phyloP scores from a whole-genome alignment of 30 jellyfish, hydroid and myxozoan species.

The Nemopilema nomurai region DNA sequence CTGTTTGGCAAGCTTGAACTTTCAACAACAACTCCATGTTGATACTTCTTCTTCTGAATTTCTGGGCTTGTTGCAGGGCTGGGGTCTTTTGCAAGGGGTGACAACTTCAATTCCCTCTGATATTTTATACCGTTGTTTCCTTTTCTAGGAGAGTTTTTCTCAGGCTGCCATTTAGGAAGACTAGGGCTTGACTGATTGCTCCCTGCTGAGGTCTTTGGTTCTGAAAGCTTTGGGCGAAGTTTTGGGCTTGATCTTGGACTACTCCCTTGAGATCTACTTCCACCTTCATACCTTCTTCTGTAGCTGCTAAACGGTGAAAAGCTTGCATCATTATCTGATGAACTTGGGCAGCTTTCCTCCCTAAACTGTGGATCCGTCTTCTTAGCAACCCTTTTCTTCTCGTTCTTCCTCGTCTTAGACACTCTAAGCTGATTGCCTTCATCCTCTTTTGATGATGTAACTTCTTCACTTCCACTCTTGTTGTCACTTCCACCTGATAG shows the following conservation, averaged over 20 bases:
- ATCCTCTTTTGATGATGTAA: constrained; percentile 53
- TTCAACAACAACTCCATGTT: constrained; percentile 50
- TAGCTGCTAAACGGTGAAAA: constrained; percentile 81
- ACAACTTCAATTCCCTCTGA: constrained; percentile 52
- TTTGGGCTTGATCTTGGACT: constrained; percentile 80
- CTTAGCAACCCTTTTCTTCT: constrained; percentile 53
- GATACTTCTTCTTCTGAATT: constrained; percentile 38
- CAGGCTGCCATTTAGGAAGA: constrained; percentile 24
- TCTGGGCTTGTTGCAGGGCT: constrained; percentile 98
- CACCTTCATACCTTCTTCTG: constrained; percentile 72
- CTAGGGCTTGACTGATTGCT: constrained; percentile 53
- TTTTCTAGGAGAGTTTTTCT: constrained; percentile 41
- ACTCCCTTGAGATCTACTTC: constrained; percentile 67
- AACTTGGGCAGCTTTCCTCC: constrained; percentile 82
- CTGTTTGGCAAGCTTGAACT: constrained; percentile 78
- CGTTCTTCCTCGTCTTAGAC: constrained; percentile 37
- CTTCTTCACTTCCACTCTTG: constrained; percentile 68
- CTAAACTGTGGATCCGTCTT: constrained; percentile 12
- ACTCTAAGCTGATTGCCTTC: constrained; percentile 47
- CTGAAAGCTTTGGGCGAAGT: constrained; percentile 30
- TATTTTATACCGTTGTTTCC: constrained; percentile 27
- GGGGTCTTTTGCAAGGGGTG: constrained; percentile 81
- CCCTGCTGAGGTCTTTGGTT: constrained; percentile 43
- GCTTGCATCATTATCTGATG: constrained; percentile 83
- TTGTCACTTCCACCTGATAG: constrained; percentile 78